Evolutionary conservation across 2,113 vertebrate species (phyloP).

Genomic region (Saguinus midas): DNA sequence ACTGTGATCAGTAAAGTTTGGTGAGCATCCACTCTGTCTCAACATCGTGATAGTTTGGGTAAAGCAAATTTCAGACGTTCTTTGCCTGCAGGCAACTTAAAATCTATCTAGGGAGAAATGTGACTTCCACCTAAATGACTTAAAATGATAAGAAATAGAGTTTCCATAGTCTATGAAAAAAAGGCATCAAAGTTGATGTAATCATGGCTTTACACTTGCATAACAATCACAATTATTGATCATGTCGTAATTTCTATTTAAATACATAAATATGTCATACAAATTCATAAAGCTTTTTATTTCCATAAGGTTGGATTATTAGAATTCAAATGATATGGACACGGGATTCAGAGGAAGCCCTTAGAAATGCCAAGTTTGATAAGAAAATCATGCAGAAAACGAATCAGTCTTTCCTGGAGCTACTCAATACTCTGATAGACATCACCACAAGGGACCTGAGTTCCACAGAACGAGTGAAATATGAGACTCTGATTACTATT

Average conservation of each 20-base stretch:
- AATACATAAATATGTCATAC: background rate
- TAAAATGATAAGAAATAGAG: background rate
- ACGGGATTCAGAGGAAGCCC: conserved; percentile 93
- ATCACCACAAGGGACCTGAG: conserved; percentile 93
- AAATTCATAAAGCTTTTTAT: conserved; percentile 4
- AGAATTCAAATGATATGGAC: conserved; percentile 99
- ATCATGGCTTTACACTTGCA: background rate
- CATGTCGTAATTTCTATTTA: conserved; percentile 1
- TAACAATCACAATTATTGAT: background rate
- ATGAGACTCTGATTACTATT: conserved; percentile 96
- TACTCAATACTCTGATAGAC: conserved; percentile 92
- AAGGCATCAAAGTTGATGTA: background rate
- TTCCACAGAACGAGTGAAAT: conserved; percentile 91
- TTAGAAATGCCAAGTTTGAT: conserved; percentile 91
- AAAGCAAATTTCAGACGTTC: background rate
- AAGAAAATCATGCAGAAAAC: conserved; percentile 96
- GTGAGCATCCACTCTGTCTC: background rate
- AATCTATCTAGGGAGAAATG: background rate
- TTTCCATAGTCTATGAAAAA: background rate
- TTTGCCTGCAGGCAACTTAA: background rate
- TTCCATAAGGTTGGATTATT: conserved; percentile 91
- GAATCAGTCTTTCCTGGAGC: conserved; percentile 92
- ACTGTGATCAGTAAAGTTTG: conserved; percentile 18
- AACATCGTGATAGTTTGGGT: background rate
- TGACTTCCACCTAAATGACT: background rate